These are phyloP conservation scores for Acutogordius australiensis DNA, from an alignment of 2,888 invertebrate genomes.

Conservation along the genomic window DNA sequence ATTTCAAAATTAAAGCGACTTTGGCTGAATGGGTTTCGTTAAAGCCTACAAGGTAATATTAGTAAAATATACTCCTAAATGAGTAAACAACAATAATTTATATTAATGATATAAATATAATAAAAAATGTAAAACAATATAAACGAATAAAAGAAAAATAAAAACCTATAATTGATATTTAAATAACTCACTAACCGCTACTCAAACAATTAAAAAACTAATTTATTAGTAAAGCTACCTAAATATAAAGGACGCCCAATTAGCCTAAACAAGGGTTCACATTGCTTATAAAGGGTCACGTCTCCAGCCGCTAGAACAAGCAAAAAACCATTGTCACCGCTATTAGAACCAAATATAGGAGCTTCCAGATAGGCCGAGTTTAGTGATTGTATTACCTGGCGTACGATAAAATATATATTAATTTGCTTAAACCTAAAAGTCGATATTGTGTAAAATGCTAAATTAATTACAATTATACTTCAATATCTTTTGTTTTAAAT, in stretches of 20 bases:
- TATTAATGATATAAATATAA: too few relatives aligned
- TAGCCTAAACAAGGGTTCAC: conserved; percentile 1
- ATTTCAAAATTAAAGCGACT: not conserved
- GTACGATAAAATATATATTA: not conserved
- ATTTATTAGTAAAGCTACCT: not conserved
- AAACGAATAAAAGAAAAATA: not conserved
- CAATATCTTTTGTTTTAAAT: too few relatives aligned
- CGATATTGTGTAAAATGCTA: too few relatives aligned
- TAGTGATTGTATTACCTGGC: not conserved
- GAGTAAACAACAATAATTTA: too few relatives aligned
- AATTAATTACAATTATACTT: too few relatives aligned
- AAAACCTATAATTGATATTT: not conserved
- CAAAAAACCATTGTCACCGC: not conserved
- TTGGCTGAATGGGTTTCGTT: not conserved
- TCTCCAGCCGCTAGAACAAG: not conserved
- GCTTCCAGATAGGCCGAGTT: not conserved
- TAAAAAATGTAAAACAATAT: too few relatives aligned
- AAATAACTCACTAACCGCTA: too few relatives aligned
- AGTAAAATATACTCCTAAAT: too few relatives aligned
- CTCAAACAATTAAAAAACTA: too few relatives aligned
- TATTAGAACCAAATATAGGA: not conserved
- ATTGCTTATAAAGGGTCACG: not conserved
- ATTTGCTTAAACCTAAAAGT: too few relatives aligned
- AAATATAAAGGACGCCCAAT: conserved; percentile 1
- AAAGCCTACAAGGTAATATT: too few relatives aligned